These are phyloP conservation scores for Embiotoca jacksoni DNA, from an alignment of 2,113 vertebrate species.

Conservation along the genomic window DNA sequence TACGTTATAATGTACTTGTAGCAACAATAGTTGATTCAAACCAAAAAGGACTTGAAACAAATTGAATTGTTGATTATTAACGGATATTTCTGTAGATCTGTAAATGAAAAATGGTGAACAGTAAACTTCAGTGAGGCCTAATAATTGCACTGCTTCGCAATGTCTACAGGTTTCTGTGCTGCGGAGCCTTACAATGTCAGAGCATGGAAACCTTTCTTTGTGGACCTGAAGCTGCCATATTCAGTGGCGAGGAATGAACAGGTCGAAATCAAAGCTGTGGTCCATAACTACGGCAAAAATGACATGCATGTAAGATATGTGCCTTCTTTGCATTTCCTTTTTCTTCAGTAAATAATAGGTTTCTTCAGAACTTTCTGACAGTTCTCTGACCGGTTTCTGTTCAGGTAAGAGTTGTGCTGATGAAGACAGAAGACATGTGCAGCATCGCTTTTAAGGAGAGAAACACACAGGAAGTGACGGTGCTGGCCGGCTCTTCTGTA, in stretches of 20 bases:
- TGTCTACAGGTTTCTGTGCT: slow-evolving; percentile 82
- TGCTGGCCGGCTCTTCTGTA: slow-evolving; percentile 71
- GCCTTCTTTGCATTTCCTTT: not conserved
- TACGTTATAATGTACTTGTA: no score
- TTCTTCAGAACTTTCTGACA: not conserved
- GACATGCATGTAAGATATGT: slow-evolving; percentile 69
- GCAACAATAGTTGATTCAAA: no score
- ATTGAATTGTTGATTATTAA: no score
- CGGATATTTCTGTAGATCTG: no score
- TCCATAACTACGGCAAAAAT: slow-evolving; percentile 77
- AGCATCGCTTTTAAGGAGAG: slow-evolving; percentile 77
- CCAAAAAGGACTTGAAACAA: no score
- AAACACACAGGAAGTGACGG: slow-evolving; percentile 68
- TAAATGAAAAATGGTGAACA: no score
- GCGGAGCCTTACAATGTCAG: slow-evolving; percentile 81
- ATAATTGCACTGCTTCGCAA: not conserved
- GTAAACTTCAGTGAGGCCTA: no score
- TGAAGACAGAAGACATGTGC: slow-evolving; percentile 83
- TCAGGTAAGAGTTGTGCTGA: slow-evolving; percentile 85
- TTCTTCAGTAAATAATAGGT: not conserved
- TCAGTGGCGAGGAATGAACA: slow-evolving; percentile 84
- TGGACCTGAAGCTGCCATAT: slow-evolving; percentile 84
- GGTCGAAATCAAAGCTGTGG: slow-evolving; percentile 83
- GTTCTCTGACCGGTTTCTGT: not conserved
- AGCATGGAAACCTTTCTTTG: slow-evolving; percentile 78